These are phyloP conservation scores for Phaedon cochleariae DNA, from an alignment of 2,888 invertebrate genomes.

Conservation along the genomic window DNA sequence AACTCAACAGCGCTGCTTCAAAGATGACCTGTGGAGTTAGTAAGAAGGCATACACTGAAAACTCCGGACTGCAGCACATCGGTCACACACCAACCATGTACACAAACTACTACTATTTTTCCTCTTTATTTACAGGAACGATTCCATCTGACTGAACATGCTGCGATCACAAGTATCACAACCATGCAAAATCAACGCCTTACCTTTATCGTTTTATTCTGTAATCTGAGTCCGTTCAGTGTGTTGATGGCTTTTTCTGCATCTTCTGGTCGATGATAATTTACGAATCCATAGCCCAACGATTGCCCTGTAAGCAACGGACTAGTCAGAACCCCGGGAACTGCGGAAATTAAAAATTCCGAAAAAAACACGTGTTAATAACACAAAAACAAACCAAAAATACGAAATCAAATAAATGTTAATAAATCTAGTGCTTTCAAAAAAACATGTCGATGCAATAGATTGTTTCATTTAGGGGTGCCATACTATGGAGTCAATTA, in stretches of 20 bases:
- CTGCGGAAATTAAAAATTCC: conserved; percentile 57
- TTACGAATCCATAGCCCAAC: conserved; percentile 99
- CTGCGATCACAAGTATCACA: background rate
- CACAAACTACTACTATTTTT: no score
- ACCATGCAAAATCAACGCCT: conserved; percentile 32
- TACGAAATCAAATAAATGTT: conserved; percentile 23
- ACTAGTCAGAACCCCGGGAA: conserved; percentile 63
- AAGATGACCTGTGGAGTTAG: no score
- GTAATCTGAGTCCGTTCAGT: conserved; percentile 95
- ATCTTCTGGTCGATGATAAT: conserved; percentile 97
- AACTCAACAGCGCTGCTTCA: no score
- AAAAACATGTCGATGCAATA: conserved; percentile 1
- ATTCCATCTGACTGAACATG: background rate
- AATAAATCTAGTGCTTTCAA: conserved; percentile 17
- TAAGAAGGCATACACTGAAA: no score
- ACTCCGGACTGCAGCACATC: no score
- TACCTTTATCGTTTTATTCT: conserved; percentile 99
- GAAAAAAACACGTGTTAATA: conserved; percentile 53
- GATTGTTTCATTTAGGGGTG: background rate
- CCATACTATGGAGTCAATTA: background rate
- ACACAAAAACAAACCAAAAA: conserved; percentile 48
- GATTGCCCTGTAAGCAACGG: conserved; percentile 85
- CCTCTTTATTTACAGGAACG: no score
- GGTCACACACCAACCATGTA: no score
- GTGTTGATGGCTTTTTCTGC: conserved; percentile 99